Conservation (phyloP, 1,140 invertebrate genomes). For the Caenorhabditis briggsae region DNA sequence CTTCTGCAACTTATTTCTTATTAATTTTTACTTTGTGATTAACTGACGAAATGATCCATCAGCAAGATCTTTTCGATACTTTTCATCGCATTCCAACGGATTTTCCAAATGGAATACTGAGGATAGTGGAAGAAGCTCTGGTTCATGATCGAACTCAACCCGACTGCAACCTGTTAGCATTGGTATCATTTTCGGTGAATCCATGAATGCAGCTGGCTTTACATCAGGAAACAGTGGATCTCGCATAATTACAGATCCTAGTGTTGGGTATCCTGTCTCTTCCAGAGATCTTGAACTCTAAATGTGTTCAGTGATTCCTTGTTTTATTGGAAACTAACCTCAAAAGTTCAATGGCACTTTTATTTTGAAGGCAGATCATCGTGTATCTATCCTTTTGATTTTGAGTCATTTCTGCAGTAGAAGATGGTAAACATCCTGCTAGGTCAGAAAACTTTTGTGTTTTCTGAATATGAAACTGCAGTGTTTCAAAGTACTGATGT, state of each 20-base stretch:
- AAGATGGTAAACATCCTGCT: not conserved
- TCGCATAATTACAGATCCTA: not conserved
- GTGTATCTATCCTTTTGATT: not conserved
- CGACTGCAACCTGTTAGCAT: not conserved
- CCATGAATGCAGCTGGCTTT: not conserved
- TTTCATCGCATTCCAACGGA: not conserved
- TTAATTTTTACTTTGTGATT: not conserved
- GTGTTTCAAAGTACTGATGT: not conserved
- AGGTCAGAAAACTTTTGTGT: not conserved
- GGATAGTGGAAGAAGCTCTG: not conserved
- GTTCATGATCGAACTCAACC: not conserved
- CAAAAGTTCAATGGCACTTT: constrained; percentile 11
- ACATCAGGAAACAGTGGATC: not conserved
- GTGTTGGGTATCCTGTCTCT: constrained; percentile 6
- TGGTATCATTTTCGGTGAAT: constrained; percentile 27
- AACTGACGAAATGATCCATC: not conserved
- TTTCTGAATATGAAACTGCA: not conserved
- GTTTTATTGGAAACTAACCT: not conserved
- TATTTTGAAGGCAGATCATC: not conserved
- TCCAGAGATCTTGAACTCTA: constrained; percentile 40
- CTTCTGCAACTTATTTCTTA: not conserved
- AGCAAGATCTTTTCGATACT: not conserved
- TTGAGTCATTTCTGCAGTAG: not conserved
- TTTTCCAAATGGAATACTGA: not conserved
- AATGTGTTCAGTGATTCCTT: not conserved